phyloP scores from a whole-genome alignment of 92 coral and sea anemone genomes.

The Epizoanthus ramosus region DNA sequence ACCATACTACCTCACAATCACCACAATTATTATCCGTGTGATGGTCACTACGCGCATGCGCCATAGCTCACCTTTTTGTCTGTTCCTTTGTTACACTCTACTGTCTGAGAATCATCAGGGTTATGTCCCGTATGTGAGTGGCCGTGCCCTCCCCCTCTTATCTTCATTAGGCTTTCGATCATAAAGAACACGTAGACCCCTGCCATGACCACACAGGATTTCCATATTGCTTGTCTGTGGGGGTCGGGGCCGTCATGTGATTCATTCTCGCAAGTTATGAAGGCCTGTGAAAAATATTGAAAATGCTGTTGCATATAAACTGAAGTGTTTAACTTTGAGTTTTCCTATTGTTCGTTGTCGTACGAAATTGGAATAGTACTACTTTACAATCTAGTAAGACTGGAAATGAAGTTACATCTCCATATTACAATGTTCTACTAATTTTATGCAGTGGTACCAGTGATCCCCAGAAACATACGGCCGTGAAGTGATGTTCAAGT shows the following conservation, averaged over 20 bases:
- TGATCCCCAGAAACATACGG: too few relatives aligned
- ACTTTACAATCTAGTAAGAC: too few relatives aligned
- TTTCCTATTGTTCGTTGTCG: too few relatives aligned
- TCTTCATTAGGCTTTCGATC: constrained; percentile 81
- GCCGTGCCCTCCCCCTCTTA: constrained; percentile 23
- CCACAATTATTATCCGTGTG: not conserved
- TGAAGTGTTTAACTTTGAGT: too few relatives aligned
- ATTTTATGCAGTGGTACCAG: too few relatives aligned
- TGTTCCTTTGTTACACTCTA: not conserved
- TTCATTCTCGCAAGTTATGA: constrained; percentile 23
- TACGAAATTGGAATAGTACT: too few relatives aligned
- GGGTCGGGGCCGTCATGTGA: constrained; percentile 33
- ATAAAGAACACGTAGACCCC: constrained; percentile 88
- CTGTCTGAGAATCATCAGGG: not conserved
- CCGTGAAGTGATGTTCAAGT: too few relatives aligned
- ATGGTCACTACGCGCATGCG: not conserved
- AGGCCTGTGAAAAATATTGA: constrained; percentile 30
- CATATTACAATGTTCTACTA: too few relatives aligned
- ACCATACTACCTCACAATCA: too few relatives aligned
- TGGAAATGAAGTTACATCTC: too few relatives aligned
- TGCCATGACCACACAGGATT: constrained; percentile 83
- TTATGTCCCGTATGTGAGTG: constrained; percentile 8
- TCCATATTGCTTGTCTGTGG: constrained; percentile 68
- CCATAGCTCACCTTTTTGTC: not conserved
- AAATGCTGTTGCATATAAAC: too few relatives aligned